These are phyloP conservation scores for Sphecodes monilicornis DNA, from an alignment of 2,888 invertebrate genomes.

Conservation along the genomic window DNA sequence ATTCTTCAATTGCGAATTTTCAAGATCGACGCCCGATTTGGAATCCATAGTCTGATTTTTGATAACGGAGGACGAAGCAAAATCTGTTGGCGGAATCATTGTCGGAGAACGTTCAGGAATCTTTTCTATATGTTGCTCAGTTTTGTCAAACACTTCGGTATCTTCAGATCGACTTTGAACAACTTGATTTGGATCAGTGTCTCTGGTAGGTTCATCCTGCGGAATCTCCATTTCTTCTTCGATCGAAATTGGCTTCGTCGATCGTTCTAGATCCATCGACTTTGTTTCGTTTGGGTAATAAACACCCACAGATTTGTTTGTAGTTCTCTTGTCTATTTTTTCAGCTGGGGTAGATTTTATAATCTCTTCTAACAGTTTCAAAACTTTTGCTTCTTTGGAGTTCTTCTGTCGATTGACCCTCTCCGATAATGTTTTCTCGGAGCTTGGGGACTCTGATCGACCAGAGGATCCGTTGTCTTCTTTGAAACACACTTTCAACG, in stretches of 20 bases:
- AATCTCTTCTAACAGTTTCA: slow-evolving; percentile 10
- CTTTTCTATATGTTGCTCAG: background rate
- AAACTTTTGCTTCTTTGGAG: background rate
- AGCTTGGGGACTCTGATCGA: background rate
- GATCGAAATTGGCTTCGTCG: background rate
- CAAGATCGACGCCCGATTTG: background rate
- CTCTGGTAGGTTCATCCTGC: slow-evolving; percentile 44
- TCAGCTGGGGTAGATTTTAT: background rate
- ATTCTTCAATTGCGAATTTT: background rate
- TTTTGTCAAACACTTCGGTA: background rate
- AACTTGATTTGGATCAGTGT: background rate
- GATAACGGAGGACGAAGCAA: background rate
- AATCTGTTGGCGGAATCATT: background rate
- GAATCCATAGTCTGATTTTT: background rate
- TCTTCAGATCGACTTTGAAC: background rate
- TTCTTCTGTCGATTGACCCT: background rate
- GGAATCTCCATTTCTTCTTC: background rate
- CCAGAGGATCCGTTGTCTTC: background rate
- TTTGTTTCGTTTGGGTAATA: background rate
- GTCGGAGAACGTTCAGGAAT: background rate
- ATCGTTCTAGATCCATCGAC: background rate
- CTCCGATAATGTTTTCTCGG: background rate
- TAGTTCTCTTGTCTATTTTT: background rate
- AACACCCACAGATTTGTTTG: background rate
- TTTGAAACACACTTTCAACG: background rate